phyloP scores from a whole-genome alignment of 2,113 vertebrate genomes.

The Numenius arquata region DNA sequence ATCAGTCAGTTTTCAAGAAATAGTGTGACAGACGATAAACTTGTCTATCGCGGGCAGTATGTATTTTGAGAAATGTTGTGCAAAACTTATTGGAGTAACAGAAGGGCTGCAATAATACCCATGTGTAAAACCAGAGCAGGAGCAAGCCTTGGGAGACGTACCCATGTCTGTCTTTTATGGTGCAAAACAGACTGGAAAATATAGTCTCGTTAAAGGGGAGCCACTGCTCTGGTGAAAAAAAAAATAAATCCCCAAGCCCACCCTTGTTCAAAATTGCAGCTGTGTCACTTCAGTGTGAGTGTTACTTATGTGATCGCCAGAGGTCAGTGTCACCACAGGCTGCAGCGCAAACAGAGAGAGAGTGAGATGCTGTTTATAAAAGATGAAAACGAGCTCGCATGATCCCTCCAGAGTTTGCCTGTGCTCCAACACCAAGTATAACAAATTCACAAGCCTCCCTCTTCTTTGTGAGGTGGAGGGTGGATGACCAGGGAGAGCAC shows the following conservation, averaged over 20 bases:
- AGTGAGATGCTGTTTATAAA: neutral
- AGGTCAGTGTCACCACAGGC: slow-evolving; percentile 67
- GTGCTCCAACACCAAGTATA: neutral
- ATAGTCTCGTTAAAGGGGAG: neutral
- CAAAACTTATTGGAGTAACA: neutral
- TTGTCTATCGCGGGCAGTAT: neutral
- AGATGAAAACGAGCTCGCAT: neutral
- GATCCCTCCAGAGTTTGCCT: neutral
- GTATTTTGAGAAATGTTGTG: neutral
- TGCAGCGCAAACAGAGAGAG: neutral
- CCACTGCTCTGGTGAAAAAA: neutral
- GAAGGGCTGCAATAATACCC: neutral
- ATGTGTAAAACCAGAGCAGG: neutral
- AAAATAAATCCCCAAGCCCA: neutral
- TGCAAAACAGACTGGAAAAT: neutral
- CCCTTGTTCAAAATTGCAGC: neutral
- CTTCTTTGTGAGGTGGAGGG: neutral
- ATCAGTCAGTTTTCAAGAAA: neutral
- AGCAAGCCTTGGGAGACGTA: neutral
- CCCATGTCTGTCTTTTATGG: neutral
- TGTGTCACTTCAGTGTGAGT: neutral
- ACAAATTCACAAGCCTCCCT: neutral
- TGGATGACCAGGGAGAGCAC: neutral
- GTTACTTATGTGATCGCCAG: slow-evolving; percentile 55
- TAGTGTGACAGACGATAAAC: neutral